Conservation (phyloP, 1,140 invertebrate species). For the Sarcophaga bullata region DNA sequence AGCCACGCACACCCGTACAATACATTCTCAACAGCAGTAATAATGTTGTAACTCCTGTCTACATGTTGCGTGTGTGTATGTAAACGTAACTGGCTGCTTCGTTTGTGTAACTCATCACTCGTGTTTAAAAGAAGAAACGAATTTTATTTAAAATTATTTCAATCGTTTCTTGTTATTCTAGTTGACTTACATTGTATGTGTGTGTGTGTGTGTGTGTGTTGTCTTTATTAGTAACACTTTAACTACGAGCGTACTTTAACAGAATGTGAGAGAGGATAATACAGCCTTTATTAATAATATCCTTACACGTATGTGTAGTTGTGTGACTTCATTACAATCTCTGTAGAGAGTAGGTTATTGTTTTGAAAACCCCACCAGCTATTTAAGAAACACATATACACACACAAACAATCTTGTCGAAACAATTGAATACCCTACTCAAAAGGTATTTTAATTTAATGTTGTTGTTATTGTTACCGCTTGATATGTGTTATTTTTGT, state of each 20-base stretch:
- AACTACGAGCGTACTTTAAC: background rate
- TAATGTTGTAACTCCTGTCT: background rate
- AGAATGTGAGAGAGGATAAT: no score
- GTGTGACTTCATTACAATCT: background rate
- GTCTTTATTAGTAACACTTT: background rate
- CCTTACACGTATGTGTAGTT: no score
- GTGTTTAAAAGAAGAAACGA: no score
- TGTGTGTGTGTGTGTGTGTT: background rate
- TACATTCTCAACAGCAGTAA: background rate
- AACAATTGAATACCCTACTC: no score
- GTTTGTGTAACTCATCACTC: no score
- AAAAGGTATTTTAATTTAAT: no score
- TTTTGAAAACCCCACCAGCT: slow-evolving; percentile 6
- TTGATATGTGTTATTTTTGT: background rate
- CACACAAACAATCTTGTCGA: background rate
- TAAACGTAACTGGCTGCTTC: no score
- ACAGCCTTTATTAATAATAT: no score
- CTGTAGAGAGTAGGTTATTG: background rate
- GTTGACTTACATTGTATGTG: background rate
- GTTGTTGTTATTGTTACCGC: no score
- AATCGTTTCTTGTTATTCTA: no score
- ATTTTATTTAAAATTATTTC: no score
- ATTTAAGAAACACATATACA: background rate
- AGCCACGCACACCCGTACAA: background rate
- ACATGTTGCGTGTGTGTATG: no score